A percentile compares a stretch with the other conserved stretches of the same genome.
Evolutionary conservation across 23 tunicate genomes (phyloP).

Genomic region (Botrylloides violaceus): DNA sequence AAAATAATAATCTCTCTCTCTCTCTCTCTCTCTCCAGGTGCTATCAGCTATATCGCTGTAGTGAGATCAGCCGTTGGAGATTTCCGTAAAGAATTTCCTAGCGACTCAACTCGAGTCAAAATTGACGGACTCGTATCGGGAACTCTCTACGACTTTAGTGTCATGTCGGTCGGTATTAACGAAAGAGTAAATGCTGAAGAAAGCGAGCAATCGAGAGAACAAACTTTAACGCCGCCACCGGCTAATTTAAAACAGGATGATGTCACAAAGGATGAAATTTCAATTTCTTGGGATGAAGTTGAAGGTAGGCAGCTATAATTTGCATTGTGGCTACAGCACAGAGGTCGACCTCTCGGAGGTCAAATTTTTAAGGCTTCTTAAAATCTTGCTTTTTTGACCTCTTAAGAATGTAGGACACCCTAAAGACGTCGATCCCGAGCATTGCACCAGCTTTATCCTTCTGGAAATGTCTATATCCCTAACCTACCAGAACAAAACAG

Average conservation of each 20-base stretch:
- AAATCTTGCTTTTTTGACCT: no score
- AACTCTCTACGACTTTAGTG: constrained; percentile 22
- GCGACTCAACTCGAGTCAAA: constrained; percentile 11
- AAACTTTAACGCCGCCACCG: constrained; percentile 11
- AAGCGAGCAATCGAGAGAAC: constrained; percentile 27
- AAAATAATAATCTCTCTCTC: no score
- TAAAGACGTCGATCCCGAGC: no score
- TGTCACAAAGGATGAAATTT: background rate
- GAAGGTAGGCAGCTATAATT: background rate
- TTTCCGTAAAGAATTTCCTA: background rate
- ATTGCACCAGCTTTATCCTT: no score
- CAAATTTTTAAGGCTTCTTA: no score
- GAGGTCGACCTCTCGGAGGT: no score
- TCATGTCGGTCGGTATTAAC: constrained; percentile 33
- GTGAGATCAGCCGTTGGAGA: constrained; percentile 1
- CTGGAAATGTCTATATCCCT: no score
- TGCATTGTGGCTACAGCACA: no score
- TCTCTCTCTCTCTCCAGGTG: no score
- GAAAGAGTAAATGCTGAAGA: constrained; percentile 28
- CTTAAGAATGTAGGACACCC: no score
- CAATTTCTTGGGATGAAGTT: background rate
- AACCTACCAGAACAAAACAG: no score
- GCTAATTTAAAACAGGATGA: background rate
- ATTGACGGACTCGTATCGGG: constrained; percentile 34
- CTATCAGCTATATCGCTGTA: background rate